phyloP scores from a whole-genome alignment of 2,797 vertebrate species.

The Cryptoprocta ferox region DNA sequence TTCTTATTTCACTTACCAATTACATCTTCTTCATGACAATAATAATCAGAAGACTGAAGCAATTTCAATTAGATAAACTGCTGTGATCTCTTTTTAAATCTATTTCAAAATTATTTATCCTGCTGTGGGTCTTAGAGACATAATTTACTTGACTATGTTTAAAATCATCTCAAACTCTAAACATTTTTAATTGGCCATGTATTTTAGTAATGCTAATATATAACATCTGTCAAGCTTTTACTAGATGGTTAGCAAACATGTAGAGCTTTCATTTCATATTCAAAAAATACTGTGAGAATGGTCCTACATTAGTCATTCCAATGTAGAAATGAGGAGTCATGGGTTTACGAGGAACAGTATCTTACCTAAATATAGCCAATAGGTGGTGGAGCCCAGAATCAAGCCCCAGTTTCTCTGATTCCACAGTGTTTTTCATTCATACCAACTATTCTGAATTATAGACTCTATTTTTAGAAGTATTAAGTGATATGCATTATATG shows the following conservation, averaged over 20 bases:
- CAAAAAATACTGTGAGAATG: background rate
- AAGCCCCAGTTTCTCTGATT: background rate
- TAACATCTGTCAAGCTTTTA: background rate
- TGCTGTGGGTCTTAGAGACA: background rate
- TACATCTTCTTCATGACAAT: background rate
- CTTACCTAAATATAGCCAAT: background rate
- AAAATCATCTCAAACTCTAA: conserved; percentile 38
- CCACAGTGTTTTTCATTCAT: background rate
- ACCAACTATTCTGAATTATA: conserved; percentile 20
- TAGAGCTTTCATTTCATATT: background rate
- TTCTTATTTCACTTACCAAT: background rate
- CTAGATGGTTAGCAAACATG: background rate
- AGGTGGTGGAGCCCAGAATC: background rate
- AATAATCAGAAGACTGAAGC: background rate
- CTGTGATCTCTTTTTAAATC: background rate
- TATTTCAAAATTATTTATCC: background rate
- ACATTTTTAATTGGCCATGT: background rate
- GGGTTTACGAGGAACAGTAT: background rate
- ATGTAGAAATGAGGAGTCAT: background rate
- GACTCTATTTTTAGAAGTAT: background rate
- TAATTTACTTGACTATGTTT: background rate
- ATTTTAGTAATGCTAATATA: background rate
- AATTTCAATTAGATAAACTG: background rate
- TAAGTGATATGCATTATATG: background rate
- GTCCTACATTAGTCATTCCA: background rate